Conservation (phyloP, 2,888 invertebrate species). For the Lasioglossum oenotherae region DNA sequence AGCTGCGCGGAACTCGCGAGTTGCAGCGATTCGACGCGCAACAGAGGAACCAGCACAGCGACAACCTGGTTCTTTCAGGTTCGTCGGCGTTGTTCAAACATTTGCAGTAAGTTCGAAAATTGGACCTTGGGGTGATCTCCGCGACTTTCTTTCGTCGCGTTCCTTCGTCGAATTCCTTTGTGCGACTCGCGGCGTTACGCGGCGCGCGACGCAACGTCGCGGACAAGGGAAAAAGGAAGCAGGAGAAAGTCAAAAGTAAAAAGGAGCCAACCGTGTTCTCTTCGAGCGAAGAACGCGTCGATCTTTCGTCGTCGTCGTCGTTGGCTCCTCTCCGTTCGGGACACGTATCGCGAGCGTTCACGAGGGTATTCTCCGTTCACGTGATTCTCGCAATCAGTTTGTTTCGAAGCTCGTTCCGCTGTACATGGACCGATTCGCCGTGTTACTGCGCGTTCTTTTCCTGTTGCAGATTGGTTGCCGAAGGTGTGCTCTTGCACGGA, state of each 20-base stretch:
- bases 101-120: conserved; percentile 61
- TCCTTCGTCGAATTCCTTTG: neutral
- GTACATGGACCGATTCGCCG: neutral
- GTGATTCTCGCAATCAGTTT: neutral
- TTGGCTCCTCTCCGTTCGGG: neutral
- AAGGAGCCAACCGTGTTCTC: neutral
- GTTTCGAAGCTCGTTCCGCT: neutral
- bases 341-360: too few species aligned
- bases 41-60: neutral
- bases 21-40: conserved; percentile 15
- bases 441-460: conserved; percentile 1
- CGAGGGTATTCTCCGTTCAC: neutral
- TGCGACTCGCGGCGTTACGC: neutral
- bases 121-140: neutral
- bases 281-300: neutral
- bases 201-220: too few species aligned
- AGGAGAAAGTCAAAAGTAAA: too few species aligned
- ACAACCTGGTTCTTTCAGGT: conserved; percentile 51
- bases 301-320: neutral
- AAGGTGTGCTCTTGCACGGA: conserved; percentile 78
- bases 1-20: conserved; percentile 50
- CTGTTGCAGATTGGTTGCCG: conserved; percentile 76
- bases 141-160: neutral
- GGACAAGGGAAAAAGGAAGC: too few species aligned
- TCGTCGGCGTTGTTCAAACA: conserved; percentile 47